These are phyloP conservation scores for Drosophila asahinai DNA, from an alignment of 1,140 invertebrate genomes.

Conservation along the genomic window DNA sequence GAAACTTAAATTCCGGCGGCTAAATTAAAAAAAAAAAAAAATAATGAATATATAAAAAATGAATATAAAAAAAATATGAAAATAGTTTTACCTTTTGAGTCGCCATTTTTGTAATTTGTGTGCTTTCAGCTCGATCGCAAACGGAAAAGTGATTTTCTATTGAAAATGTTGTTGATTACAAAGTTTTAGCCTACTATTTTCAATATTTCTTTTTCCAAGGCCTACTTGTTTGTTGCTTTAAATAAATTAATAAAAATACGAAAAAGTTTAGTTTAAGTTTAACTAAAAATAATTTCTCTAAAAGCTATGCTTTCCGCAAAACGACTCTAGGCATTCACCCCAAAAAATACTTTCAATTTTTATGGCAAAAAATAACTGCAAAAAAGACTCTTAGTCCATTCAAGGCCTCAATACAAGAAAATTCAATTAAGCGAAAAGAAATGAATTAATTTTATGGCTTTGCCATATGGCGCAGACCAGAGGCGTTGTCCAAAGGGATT, in stretches of 20 bases:
- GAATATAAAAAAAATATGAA: background rate
- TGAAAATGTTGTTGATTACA: background rate
- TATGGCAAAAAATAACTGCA: background rate
- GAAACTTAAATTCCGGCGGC: conserved; percentile 55
- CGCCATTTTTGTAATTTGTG: conserved; percentile 12
- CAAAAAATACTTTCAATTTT: background rate
- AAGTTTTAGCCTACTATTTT: background rate
- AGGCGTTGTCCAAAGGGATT: background rate
- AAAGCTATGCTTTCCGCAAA: background rate
- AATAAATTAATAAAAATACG: background rate
- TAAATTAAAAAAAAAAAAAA: background rate
- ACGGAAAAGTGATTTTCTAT: background rate
- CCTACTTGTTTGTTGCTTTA: too few species aligned
- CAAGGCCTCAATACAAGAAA: conserved; percentile 15
- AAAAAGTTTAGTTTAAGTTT: background rate
- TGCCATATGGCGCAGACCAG: conserved; percentile 1
- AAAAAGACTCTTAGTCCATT: background rate
- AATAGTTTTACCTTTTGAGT: conserved; percentile 17
- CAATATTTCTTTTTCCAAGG: too few species aligned
- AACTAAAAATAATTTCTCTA: background rate
- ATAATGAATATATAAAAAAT: too few species aligned
- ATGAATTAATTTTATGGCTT: conserved; percentile 23
- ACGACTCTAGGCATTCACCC: background rate
- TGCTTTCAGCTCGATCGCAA: background rate
- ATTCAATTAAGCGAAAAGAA: conserved; percentile 23